These are phyloP conservation scores for Apamea sordens DNA, from an alignment of 2,888 invertebrate species.

Conservation along the genomic window DNA sequence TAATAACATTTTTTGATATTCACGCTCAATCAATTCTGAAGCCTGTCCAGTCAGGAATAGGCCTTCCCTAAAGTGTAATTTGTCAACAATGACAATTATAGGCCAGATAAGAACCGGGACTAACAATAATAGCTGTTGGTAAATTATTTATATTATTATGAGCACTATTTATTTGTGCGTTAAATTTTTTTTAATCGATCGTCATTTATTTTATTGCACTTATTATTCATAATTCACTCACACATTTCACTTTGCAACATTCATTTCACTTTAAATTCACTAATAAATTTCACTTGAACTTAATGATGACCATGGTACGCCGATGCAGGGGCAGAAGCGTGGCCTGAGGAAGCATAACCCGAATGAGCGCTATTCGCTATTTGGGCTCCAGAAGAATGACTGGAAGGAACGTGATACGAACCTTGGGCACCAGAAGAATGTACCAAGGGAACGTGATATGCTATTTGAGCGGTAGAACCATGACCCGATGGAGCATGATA, in stretches of 20 bases:
- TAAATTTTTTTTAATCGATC: neutral
- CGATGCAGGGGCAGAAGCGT: constrained; percentile 18
- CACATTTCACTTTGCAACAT: constrained; percentile 9
- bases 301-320: constrained; percentile 26
- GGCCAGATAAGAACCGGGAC: neutral
- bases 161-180: neutral
- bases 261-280: constrained; percentile 7
- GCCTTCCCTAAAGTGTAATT: neutral
- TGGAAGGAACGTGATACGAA: constrained; percentile 8
- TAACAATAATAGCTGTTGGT: neutral
- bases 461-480: neutral
- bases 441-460: constrained; percentile 16
- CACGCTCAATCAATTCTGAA: neutral
- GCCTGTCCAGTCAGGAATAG: neutral
- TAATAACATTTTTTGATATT: neutral
- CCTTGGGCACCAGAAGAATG: neutral
- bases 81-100: neutral
- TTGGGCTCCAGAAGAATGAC: constrained; percentile 23
- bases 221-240: neutral
- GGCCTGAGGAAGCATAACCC: constrained; percentile 22
- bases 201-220: constrained; percentile 24
- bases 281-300: neutral
- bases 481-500: neutral
- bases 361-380: constrained; percentile 11
- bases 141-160: no score